Conservation (phyloP, 2,888 invertebrate genomes). For the Oegoconia quadripuncta region DNA sequence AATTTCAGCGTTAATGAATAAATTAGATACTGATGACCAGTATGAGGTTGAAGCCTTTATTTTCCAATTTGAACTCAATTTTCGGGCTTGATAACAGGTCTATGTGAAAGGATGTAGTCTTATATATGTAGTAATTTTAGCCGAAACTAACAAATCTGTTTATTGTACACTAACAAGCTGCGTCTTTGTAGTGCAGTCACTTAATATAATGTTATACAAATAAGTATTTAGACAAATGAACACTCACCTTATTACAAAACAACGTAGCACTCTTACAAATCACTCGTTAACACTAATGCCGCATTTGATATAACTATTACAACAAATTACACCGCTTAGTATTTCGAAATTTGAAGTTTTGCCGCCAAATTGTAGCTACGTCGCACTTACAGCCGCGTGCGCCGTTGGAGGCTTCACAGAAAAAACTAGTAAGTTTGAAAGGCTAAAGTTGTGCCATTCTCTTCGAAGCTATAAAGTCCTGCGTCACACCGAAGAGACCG, state of each 20-base stretch:
- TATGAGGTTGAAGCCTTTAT: too few species aligned
- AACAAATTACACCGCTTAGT: not conserved
- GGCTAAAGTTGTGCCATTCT: conserved; percentile 35
- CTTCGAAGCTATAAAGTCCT: conserved; percentile 22
- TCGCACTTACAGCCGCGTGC: conserved; percentile 34
- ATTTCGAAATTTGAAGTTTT: conserved; percentile 5
- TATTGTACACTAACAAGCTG: too few species aligned
- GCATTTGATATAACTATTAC: conserved; percentile 1
- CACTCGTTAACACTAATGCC: conserved; percentile 2
- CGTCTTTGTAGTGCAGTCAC: too few species aligned
- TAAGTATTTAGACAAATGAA: too few species aligned
- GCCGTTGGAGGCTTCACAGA: conserved; percentile 35
- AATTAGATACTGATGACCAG: too few species aligned
- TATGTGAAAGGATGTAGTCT: too few species aligned
- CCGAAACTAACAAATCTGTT: too few species aligned
- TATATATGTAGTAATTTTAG: too few species aligned
- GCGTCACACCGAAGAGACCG: conserved; percentile 31
- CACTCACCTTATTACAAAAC: not conserved
- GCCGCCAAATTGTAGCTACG: not conserved
- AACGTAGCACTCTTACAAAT: conserved; percentile 3
- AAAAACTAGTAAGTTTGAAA: conserved; percentile 33
- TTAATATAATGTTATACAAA: too few species aligned
- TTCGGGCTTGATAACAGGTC: too few species aligned
- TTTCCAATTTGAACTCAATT: too few species aligned
- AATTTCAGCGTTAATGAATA: too few species aligned